These are phyloP conservation scores for Drosophila bocki DNA, from an alignment of 1,140 invertebrate genomes.

Conservation along the genomic window DNA sequence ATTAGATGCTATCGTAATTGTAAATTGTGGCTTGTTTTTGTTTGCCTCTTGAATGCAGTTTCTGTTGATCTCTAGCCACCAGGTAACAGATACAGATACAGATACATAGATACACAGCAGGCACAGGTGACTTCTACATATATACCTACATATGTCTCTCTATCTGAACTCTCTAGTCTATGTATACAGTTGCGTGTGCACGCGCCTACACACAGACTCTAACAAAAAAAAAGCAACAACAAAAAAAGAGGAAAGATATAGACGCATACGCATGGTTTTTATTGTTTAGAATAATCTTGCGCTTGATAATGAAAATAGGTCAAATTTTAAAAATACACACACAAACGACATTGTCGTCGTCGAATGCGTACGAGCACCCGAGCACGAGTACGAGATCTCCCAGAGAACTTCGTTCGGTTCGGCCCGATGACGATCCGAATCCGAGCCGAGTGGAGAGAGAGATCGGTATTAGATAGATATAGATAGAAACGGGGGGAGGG, in stretches of 20 bases:
- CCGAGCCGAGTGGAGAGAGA: constrained; percentile 9
- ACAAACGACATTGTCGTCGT: constrained; percentile 76
- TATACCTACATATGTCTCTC: neutral
- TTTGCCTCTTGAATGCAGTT: constrained; percentile 30
- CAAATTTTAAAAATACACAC: constrained; percentile 84
- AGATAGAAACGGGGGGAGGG: constrained; percentile 10
- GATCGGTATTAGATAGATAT: constrained; percentile 42
- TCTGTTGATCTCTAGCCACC: constrained; percentile 11
- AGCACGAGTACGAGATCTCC: constrained; percentile 7
- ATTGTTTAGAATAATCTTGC: constrained; percentile 85
- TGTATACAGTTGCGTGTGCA: constrained; percentile 41
- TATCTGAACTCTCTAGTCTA: constrained; percentile 20
- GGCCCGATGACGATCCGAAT: neutral
- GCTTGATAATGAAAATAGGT: constrained; percentile 85
- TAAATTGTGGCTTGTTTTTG: constrained; percentile 15
- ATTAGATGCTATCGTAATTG: constrained; percentile 6
- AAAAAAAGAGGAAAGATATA: constrained; percentile 38
- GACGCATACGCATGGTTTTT: constrained; percentile 62
- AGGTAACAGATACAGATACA: constrained; percentile 8
- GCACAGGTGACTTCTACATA: constrained; percentile 4
- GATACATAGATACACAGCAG: constrained; percentile 3
- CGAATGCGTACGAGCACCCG: constrained; percentile 6
- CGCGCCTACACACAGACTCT: constrained; percentile 49
- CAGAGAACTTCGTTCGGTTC: constrained; percentile 15
- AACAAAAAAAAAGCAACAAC: too few relatives aligned